Base-by-base conservation (phyloP, 2,113 vertebrate species). In the Petrocephalus microphthalmus region DNA sequence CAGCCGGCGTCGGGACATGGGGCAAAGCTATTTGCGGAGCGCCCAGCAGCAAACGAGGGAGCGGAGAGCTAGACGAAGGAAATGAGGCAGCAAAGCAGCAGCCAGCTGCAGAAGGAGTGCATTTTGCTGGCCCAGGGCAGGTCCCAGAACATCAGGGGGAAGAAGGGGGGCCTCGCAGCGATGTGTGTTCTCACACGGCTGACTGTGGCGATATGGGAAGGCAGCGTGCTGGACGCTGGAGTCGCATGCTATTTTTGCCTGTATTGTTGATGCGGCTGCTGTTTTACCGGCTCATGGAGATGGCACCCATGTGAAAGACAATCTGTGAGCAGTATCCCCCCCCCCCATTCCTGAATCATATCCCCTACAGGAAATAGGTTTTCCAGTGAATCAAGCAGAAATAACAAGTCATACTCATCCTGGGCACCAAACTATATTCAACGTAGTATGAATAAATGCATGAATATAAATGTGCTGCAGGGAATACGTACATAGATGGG, bases 371-470 rank as follows among this genome's bases (percentile, higher is more conserved):
- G 60, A 29, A 67, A 67, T 67, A 84, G n/a, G 49, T 25, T 29
- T 84, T 84, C 20, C 49, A 49, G 45, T 51, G 47, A 84, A n/a
- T 84, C 82, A 29, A 84, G 42, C 82, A 52, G 82, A 84, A 84
- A 51, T 52, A 52, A 84, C 15, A 84, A 84, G 7, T 84, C 22
- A 52, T 49, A 49, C 47, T 83, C 81, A 11, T 83, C 45, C 49
- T 52, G 47, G 45, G 11, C 49, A 84, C 22, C 47, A 52, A 74
- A 25, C 82, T 84, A 49, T 29, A 52, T 15, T 29, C 82, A 25
- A 2, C 45, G 52, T 17, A 52, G 22, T 49, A 47, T 19, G 49
- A 22, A 25, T 52, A 29, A 13, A 8, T 54, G 53, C 37, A 74
- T 74, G 71, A 37, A 74, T 42, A 42, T 74, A 74, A 17, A 42